Evolutionary conservation across 2,797 vertebrate genomes (phyloP), one percentile per base, ranked within the genome.

Genomic region (Falco concolor): DNA sequence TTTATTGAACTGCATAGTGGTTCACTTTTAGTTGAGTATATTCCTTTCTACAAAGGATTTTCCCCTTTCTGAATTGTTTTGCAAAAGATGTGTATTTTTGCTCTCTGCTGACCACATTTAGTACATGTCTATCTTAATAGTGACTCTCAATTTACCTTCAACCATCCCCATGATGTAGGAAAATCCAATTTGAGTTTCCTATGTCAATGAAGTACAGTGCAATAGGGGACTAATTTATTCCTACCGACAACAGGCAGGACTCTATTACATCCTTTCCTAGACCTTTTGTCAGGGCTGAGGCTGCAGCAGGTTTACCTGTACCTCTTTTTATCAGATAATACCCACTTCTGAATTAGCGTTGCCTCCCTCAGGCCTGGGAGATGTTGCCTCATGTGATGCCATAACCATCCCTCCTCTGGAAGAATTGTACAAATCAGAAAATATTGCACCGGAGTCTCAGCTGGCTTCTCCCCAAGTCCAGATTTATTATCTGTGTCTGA

Each of bases 1-100:
- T 94, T 97, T 97, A 97, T 97, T 95, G 97, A 97, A 93, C 93
- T 82, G 69, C 64, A 42, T 57, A 95, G 90, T 36, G 40, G 50
- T 80, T 96, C 94, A 87, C 89, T 95, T 94, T 95, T 75, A 94
- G 92, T 91, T 49, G 74, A 93, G 89, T 93, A 95, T 93, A 93
- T 83, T 94, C 81, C 72, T 83, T 92, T 87, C 81, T 92, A 42
- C n/a, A 78, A 91, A 92, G 49, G 53, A 90, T 95, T 91, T 88
- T 72, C 69, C 64, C 44, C 38, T 91, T 87, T 94, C 74, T 68
- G 74, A 94, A 84, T 91, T 67, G 57, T 91, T 95, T 24, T 2
- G 7, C 52, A 82, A 75, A 95, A 94, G 23, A 53, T 32, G 24
- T 59, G 50, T 0, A 47, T 87, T 85, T 76, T 84, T 54, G 53